Evolutionary conservation across 37 sponge, comb jelly and placozoan species (phyloP), one percentile per base, ranked within the genome.

Genomic region (Chondrosia reniformis): DNA sequence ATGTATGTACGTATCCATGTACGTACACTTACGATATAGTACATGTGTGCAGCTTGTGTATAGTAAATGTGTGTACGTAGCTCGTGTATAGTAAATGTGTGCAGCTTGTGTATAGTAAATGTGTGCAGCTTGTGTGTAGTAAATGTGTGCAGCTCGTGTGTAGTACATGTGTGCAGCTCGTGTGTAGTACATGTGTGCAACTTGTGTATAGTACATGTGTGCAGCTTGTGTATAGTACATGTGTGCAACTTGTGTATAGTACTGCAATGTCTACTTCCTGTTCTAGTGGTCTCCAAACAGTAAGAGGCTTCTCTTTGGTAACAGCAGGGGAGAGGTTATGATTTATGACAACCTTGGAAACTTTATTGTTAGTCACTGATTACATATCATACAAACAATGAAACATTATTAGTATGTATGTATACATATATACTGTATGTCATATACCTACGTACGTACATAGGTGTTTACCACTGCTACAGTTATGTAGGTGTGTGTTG

Each of bases 281-380:
- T 55, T 87, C 43, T 72, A 86, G 76, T 97, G 97, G 97, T 94
- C 97, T 24, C 97, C 97, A 13, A 91, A 97, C 63, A 76, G 89
- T 37, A 87, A 91, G 76, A 75, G 77, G 21, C 84, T 97, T 31
- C 89, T 97, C 12, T 97, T 97, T 78, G 97, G 91, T 9, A 93
- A 83, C 59, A 75, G 79, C 38, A 91, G 76, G 28, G 89, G 89
- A 55, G 96, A 95, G 67, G 79, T 95, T 1, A 86, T 77, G 75
- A 91, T 95, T 33, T 88, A 89, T 77, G 87, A 91, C 65, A 80
- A 67, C 74, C 87, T 86, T 36, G 96, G 96, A 3, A 87, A 42
- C 7, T 85, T 63, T 62, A 83, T 75, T 67, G 93, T 92, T 44
- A 86, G 90, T 54, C 27, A 1, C 45, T 41, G 3, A 10, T 42